Conservation (phyloP, 2,113 vertebrate species). For the Pristiophorus japonicus region DNA sequence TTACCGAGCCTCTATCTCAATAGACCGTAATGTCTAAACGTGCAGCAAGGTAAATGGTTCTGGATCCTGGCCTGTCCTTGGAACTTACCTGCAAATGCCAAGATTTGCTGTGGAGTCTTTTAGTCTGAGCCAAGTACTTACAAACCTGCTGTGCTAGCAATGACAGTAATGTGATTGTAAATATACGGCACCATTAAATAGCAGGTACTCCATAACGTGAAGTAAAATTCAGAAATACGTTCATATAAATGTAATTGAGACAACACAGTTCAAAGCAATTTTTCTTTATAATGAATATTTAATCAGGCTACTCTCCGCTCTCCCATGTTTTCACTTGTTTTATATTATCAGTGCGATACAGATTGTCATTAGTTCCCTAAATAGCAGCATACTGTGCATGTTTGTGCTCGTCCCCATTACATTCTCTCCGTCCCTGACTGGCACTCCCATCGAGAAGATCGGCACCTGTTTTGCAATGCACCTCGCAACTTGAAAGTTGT, state of each 20-base stretch:
- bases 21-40: not conserved
- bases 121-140: not conserved
- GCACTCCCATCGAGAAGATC: not conserved
- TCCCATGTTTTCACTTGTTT: not conserved
- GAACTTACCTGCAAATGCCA: not conserved
- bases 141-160: not conserved
- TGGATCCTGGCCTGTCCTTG: not conserved
- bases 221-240: not conserved
- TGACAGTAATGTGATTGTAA: not conserved
- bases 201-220: not conserved
- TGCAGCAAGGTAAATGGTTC: not conserved
- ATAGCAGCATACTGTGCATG: not conserved
- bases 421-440: not conserved
- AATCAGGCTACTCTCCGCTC: not conserved
- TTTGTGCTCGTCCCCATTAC: too few species aligned
- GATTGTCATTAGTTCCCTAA: constrained; percentile 5
- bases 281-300: constrained; percentile 26
- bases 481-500: not conserved
- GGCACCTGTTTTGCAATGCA: not conserved
- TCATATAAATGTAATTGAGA: constrained; percentile 22
- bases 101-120: not conserved
- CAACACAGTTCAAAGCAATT: constrained; percentile 30
- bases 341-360: not conserved
- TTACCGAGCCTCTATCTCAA: not conserved
- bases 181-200: not conserved